Conservation (phyloP, 2,888 invertebrate species). For the Amblyjoppa proteus region DNA sequence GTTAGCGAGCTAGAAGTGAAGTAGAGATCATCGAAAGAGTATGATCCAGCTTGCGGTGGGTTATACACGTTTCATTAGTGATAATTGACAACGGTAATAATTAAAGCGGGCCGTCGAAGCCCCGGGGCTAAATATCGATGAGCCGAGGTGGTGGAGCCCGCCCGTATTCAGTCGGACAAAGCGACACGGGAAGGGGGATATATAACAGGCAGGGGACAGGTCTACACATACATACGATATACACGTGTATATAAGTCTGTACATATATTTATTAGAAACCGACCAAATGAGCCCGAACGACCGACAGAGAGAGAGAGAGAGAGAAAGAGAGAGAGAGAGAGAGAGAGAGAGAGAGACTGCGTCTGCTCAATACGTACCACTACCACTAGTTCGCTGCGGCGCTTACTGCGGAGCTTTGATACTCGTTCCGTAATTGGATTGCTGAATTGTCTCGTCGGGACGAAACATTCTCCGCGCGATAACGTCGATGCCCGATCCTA, state of each 20-base stretch:
- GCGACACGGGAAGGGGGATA: constrained; percentile 53
- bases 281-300: constrained; percentile 19
- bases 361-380: constrained; percentile 39
- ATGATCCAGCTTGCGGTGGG: constrained; percentile 55
- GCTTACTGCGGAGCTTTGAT: background rate
- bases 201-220: constrained; percentile 34
- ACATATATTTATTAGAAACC: background rate
- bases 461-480: background rate
- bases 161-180: constrained; percentile 64
- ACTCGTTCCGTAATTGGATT: background rate
- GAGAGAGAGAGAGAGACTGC: constrained; percentile 5
- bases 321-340: background rate
- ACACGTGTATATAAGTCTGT: background rate
- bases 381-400: constrained; percentile 22
- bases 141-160: constrained; percentile 52
- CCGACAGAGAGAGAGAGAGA: constrained; percentile 8
- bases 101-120: constrained; percentile 64
- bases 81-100: constrained; percentile 69
- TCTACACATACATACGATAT: background rate
- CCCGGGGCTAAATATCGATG: constrained; percentile 66
- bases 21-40: constrained; percentile 56
- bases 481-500: background rate
- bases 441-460: constrained; percentile 18
- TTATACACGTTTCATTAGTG: constrained; percentile 65
- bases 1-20: background rate